These are phyloP conservation scores for Sphyrna mokarran DNA, from an alignment of 2,113 vertebrate species.

Conservation along the genomic window DNA sequence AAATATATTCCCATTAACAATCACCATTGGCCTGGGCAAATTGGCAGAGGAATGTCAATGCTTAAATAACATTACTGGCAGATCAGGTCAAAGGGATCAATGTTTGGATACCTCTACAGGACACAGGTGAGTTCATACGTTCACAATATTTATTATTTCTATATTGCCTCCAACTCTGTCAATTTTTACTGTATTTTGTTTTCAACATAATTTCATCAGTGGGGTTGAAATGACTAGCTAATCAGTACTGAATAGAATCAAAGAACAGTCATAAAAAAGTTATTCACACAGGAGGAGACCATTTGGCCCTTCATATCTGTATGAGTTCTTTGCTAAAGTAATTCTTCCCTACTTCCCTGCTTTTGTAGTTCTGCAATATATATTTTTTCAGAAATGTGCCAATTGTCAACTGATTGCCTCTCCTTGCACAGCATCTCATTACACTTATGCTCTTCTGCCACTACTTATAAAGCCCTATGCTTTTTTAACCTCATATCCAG, in stretches of 20 bases:
- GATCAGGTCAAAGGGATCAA: background rate
- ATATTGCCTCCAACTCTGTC: background rate
- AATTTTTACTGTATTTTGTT: background rate
- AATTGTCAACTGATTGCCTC: too few species aligned
- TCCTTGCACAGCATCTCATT: too few species aligned
- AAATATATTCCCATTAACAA: background rate
- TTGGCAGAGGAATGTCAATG: background rate
- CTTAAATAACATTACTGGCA: accelerated
- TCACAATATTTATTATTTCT: background rate
- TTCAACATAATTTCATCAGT: background rate
- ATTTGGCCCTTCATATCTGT: background rate
- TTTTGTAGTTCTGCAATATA: too few species aligned
- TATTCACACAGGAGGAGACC: too few species aligned
- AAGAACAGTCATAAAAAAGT: too few species aligned
- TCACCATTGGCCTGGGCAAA: background rate
- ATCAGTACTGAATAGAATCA: background rate
- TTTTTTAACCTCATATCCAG: background rate
- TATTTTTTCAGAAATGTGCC: background rate
- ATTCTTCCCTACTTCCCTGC: too few species aligned
- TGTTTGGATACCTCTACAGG: background rate
- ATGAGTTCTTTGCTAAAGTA: background rate
- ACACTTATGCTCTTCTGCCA: too few species aligned
- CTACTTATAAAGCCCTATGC: too few species aligned
- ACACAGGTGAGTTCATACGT: background rate
- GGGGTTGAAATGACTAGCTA: background rate